Evolutionary conservation across 1,140 invertebrate genomes (phyloP), one percentile per base, ranked within the genome.

Genomic region (Nasonia giraulti): DNA sequence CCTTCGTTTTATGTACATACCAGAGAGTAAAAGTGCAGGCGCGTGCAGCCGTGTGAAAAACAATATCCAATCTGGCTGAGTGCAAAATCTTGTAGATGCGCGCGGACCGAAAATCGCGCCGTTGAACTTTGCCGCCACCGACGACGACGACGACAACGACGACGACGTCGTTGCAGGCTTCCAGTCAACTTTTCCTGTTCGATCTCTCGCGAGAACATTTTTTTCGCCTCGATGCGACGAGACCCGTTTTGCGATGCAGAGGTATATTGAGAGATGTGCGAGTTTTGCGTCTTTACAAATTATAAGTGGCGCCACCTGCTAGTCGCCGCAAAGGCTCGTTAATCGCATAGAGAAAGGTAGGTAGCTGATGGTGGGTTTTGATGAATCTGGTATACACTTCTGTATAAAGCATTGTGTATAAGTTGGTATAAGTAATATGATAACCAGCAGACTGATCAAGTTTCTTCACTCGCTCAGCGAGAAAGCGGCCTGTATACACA

Each of bases 11-110:
- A 40, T 75, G 73, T 44, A 20, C 37, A 33, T 33, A 27, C 71
- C 23, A 1, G 20, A 14, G 33, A 20, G 73, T 75, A 75, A 40
- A 75, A 37, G 73, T 44, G 73, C 37, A 75, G 14, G 27, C 27
- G 73, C 73, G 73, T 20, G 73, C 27, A 50, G 75, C 20, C 77
- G 27, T 37, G 77, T 79, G 77, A 79, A 79, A 79, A 66, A 79
- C 77, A 79, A 79, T 79, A 79, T 79, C 55, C 55, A 79, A 79
- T 79, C 55, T 79, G 77, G 55, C 31, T 79, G 77, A 79, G 77
- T 79, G 77, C 50, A 79, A 79, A 79, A 79, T 79, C 77, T 66
- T 79, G 77, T 79, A 79, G 47, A 79, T 33, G 50, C 31, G 73
- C 37, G 27, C 20, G 73, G 73, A 75, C 73, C 27, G 37, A 44